These are phyloP conservation scores for Galemys pyrenaicus DNA, from an alignment of 2,113 vertebrate species.

Conservation along the genomic window DNA sequence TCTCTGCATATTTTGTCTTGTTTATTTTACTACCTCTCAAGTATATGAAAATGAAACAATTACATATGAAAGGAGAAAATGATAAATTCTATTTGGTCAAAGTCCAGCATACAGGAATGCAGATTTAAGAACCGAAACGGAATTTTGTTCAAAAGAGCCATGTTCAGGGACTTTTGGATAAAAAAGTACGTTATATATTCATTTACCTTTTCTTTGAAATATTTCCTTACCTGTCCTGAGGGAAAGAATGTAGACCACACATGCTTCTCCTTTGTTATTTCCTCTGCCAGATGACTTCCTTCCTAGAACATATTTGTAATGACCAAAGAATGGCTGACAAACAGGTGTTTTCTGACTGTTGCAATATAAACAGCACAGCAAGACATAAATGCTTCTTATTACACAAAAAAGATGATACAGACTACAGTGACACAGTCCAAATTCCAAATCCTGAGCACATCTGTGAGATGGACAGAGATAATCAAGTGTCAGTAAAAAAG, in stretches of 20 bases:
- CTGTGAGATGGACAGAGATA: neutral
- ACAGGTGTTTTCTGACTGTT: constrained; percentile 32
- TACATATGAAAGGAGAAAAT: neutral
- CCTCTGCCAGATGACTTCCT: constrained; percentile 24
- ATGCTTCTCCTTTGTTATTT: neutral
- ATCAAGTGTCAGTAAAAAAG: neutral
- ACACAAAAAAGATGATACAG: constrained; percentile 15
- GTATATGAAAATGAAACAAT: neutral
- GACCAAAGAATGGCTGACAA: neutral
- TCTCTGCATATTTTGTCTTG: neutral
- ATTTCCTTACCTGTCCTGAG: neutral
- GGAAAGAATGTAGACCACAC: neutral
- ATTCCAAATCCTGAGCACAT: neutral
- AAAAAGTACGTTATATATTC: neutral
- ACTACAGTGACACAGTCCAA: neutral
- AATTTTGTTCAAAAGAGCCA: neutral
- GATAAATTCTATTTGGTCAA: neutral
- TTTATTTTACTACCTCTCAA: constrained; percentile 23
- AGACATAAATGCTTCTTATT: constrained; percentile 46
- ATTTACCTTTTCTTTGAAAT: neutral
- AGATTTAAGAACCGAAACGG: neutral
- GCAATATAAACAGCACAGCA: constrained; percentile 27
- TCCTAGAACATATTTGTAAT: constrained; percentile 40
- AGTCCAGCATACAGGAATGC: neutral
- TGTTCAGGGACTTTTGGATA: neutral